These are phyloP conservation scores for Platysteira castanea DNA, from an alignment of 2,113 vertebrate genomes.

Conservation along the genomic window DNA sequence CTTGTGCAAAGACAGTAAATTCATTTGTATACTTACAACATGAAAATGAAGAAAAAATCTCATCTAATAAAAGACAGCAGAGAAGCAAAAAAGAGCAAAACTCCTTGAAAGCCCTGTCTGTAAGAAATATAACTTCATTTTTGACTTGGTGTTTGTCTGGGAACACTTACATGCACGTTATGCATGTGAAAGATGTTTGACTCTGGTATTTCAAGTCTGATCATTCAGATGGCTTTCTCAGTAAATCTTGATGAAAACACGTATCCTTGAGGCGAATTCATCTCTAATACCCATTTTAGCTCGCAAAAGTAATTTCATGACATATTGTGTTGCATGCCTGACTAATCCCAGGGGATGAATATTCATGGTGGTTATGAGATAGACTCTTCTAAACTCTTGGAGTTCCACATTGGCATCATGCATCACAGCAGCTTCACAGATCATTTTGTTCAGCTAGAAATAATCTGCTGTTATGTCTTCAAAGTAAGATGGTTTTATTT, in stretches of 20 bases:
- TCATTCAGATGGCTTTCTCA: not conserved
- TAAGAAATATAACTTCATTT: not conserved
- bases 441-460: not conserved
- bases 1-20: not conserved
- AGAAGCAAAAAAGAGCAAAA: not conserved
- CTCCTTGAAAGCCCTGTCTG: not conserved
- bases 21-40: not conserved
- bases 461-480: not conserved
- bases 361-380: not conserved
- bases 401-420: not conserved
- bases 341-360: conserved; percentile 8
- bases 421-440: not conserved
- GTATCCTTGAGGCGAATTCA: not conserved
- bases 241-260: not conserved
- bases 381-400: not conserved
- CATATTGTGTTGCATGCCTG: not conserved
- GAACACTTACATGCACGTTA: not conserved
- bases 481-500: not conserved
- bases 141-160: not conserved
- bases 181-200: not conserved
- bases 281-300: not conserved
- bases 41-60: not conserved
- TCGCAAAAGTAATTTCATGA: not conserved
- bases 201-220: not conserved
- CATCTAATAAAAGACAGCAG: not conserved